Conservation (phyloP, 2,113 vertebrate genomes). For the Candoia aspera region DNA sequence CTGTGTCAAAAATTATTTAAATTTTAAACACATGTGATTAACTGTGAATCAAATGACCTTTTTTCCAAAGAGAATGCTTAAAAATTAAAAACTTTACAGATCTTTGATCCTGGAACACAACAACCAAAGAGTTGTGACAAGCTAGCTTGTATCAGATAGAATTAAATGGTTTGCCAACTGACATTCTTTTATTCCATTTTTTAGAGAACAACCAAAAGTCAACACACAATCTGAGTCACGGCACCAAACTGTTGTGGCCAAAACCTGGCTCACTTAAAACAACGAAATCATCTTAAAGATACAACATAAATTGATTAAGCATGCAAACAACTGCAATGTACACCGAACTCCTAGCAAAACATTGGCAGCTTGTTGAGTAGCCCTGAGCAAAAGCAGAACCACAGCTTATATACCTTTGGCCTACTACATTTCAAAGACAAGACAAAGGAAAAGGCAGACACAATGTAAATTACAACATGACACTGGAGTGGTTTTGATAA, state of each 20-base stretch:
- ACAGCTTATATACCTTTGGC: not conserved
- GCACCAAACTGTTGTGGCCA: not conserved
- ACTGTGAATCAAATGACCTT: not conserved
- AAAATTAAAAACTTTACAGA: not conserved
- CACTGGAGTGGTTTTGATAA: not conserved
- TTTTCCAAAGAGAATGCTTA: not conserved
- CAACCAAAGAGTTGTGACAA: not conserved
- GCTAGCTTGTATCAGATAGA: not conserved
- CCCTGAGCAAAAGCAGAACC: not conserved
- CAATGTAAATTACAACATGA: not conserved
- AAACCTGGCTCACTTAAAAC: not conserved
- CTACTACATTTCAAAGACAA: not conserved
- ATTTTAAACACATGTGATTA: not conserved
- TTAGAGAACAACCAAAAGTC: not conserved
- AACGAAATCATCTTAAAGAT: not conserved
- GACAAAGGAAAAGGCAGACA: not conserved
- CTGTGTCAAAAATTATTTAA: not conserved
- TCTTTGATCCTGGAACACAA: not conserved
- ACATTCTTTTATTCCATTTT: not conserved
- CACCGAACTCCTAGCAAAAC: not conserved
- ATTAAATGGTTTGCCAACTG: not conserved
- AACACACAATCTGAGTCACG: not conserved
- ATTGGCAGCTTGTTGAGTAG: not conserved
- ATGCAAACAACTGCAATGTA: not conserved
- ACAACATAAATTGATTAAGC: not conserved